Evolutionary conservation across 2,113 vertebrate genomes (phyloP).

Genomic region (Verasper variegatus): DNA sequence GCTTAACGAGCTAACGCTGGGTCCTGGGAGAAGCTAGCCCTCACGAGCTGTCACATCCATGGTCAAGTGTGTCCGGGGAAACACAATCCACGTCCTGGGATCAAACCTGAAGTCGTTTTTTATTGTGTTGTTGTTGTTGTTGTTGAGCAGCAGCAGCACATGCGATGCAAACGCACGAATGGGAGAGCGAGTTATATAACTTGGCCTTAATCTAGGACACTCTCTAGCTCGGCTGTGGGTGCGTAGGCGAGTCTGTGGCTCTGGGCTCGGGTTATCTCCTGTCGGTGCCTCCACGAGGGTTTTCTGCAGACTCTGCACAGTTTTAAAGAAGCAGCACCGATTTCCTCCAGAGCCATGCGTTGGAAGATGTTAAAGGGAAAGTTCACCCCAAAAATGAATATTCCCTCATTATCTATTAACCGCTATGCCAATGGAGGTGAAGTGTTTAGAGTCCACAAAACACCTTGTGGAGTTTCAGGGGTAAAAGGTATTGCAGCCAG

Average conservation of each 20-base stretch:
- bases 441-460: no score
- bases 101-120: neutral
- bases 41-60: constrained; percentile 9
- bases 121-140: neutral
- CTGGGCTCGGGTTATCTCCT: constrained; percentile 20
- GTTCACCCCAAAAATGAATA: no score
- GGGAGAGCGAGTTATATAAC: constrained; percentile 82
- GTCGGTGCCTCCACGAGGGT: neutral
- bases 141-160: constrained; percentile 20
- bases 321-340: no score
- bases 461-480: no score
- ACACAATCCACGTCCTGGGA: no score
- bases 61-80: neutral
- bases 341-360: no score
- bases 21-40: constrained; percentile 18
- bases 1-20: constrained; percentile 21
- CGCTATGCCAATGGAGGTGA: no score
- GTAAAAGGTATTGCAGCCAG: no score
- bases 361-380: no score
- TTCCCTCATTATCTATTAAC: no score
- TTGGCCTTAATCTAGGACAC: constrained; percentile 81
- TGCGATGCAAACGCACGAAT: constrained; percentile 63
- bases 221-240: constrained; percentile 59
- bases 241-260: constrained; percentile 64
- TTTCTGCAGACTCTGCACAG: neutral